phyloP scores from a whole-genome alignment of 2,888 invertebrate species.

The Gymnoscelis rufifasciata region DNA sequence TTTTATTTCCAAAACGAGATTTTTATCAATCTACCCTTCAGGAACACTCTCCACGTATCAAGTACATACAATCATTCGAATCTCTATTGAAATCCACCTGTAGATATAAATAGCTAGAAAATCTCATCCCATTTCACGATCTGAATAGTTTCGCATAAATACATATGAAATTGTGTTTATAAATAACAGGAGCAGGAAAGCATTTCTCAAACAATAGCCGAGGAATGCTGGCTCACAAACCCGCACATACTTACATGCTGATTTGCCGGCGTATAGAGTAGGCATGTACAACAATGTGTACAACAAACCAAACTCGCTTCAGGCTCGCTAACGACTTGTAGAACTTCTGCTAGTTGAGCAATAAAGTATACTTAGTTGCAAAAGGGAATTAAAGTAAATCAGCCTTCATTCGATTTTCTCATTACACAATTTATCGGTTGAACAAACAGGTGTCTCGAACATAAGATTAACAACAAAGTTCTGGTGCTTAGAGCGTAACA shows the following conservation, averaged over 20 bases:
- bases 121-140: conserved; percentile 5
- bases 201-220: conserved; percentile 14
- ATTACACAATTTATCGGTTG: conserved; percentile 19
- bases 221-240: conserved; percentile 7
- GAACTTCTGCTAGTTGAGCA: conserved; percentile 15
- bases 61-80: background rate
- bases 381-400: conserved; percentile 19
- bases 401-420: conserved; percentile 18
- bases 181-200: conserved; percentile 10
- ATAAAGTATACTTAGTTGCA: conserved; percentile 17
- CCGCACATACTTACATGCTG: background rate
- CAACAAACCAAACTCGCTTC: conserved; percentile 14
- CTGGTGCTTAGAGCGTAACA: conserved; percentile 23
- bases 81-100: conserved; percentile 9
- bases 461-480: conserved; percentile 26
- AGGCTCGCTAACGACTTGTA: conserved; percentile 15
- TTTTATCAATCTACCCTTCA: background rate
- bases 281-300: conserved; percentile 14
- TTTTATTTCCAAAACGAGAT: background rate
- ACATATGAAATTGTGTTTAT: conserved; percentile 14
- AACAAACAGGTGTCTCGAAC: conserved; percentile 26
- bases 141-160: conserved; percentile 14
- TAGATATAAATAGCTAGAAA: conserved; percentile 5
- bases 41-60: background rate
- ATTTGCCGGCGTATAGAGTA: conserved; percentile 3